A percentile compares a stretch with the other conserved stretches of the same genome.
These are phyloP conservation scores for Nerophis lumbriciformis DNA, from an alignment of 2,113 vertebrate species.

Conservation along the genomic window DNA sequence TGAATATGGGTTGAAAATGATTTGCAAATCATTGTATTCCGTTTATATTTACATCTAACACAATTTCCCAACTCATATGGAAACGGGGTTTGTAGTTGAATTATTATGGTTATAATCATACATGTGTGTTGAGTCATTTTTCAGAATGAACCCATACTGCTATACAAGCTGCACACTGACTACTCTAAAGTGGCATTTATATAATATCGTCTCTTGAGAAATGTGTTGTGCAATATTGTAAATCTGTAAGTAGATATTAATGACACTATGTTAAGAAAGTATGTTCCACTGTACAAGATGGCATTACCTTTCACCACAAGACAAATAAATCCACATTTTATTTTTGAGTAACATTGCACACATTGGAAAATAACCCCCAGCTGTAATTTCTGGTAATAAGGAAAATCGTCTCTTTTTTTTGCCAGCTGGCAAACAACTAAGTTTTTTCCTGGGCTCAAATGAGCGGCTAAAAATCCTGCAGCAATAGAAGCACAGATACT, in stretches of 20 bases:
- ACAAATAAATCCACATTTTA: conserved; percentile 23
- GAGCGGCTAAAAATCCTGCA: conserved; percentile 16
- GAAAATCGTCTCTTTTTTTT: conserved; percentile 6
- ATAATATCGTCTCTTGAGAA: no score
- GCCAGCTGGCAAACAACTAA: conserved; percentile 22
- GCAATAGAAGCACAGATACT: conserved; percentile 3
- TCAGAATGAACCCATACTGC: no score
- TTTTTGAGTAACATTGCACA: conserved; percentile 21
- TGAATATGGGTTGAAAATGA: no score
- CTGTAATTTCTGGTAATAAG: conserved; percentile 30
- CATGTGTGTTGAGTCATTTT: no score
- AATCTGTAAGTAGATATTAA: neutral
- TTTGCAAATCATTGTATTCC: no score
- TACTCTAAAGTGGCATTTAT: no score
- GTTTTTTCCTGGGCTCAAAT: conserved; percentile 16
- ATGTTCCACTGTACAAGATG: neutral
- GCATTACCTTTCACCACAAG: conserved; percentile 15
- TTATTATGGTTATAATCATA: no score
- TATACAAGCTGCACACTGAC: no score
- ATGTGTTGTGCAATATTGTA: no score
- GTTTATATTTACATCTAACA: no score
- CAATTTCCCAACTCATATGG: no score
- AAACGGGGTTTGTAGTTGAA: no score
- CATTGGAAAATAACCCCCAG: conserved; percentile 23
- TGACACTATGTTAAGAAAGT: neutral